phyloP scores from a whole-genome alignment of 2,113 vertebrate species.

The Sinocyclocheilus maitianheensis region DNA sequence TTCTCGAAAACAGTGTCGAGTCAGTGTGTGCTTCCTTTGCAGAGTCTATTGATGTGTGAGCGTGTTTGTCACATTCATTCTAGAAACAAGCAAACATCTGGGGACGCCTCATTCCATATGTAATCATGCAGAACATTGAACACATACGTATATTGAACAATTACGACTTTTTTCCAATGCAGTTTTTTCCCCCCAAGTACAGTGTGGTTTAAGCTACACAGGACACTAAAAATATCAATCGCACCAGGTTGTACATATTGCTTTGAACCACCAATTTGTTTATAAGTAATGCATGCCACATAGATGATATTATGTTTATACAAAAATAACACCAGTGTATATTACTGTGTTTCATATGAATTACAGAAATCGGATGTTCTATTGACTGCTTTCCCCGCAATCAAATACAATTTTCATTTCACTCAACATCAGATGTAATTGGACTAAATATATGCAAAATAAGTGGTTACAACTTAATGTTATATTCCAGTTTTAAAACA shows the following conservation, averaged over 20 bases:
- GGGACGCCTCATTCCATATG: constrained; percentile 76
- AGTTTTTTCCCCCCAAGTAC: constrained; percentile 60
- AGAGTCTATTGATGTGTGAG: constrained; percentile 46
- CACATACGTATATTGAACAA: constrained; percentile 76
- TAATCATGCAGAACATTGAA: constrained; percentile 84
- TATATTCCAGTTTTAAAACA: constrained; percentile 67
- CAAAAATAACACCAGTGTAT: constrained; percentile 83
- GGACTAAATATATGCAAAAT: constrained; percentile 58
- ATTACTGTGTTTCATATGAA: constrained; percentile 74
- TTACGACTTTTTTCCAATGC: constrained; percentile 71
- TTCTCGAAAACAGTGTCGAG: constrained; percentile 58
- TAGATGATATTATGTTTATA: constrained; percentile 81
- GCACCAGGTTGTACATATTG: constrained; percentile 81
- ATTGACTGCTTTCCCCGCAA: constrained; percentile 65
- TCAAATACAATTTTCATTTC: constrained; percentile 66
- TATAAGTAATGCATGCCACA: constrained; percentile 84
- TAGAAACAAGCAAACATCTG: constrained; percentile 68
- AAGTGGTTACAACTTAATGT: constrained; percentile 62
- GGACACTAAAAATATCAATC: constrained; percentile 78
- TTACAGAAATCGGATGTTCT: constrained; percentile 69
- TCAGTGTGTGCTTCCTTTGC: constrained; percentile 70
- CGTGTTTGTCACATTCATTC: constrained; percentile 48
- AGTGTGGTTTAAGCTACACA: constrained; percentile 77
- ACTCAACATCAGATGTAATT: constrained; percentile 53
- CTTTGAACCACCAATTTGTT: constrained; percentile 81